Evolutionary conservation across 2,888 invertebrate genomes (phyloP), one percentile per base, ranked within the genome.

Genomic region (Ennomos erosarius): DNA sequence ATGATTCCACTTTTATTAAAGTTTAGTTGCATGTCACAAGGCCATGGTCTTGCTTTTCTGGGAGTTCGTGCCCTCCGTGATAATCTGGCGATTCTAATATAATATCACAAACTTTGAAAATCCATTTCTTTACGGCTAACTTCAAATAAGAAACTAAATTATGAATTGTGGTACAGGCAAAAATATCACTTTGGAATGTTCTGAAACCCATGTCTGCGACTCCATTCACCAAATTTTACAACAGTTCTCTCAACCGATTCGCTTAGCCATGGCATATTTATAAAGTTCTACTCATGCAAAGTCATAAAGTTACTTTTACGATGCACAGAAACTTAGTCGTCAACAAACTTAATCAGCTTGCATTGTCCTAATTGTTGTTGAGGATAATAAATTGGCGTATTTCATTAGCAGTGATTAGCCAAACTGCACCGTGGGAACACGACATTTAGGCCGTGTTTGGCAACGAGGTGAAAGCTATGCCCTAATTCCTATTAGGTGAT

Each of bases 361-460:
- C 26, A 26, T 42, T 43, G 51, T 43, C 1, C 16, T 50, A 56
- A 51, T 37, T 57, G 42, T 51, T 57, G 42, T 51, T 37, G 6
- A n/a, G 47, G 10, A 36, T 39, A 38, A 52, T 52, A 46, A 48
- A 62, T 58, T 55, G 42, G 52, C 13, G 9, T 16, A 49, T 46
- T 42, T 5, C 35, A 46, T 50, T 13, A 45, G 16, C 16, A 4
- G 42, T 48, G 55, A 57, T 55, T 50, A 57, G 10, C 26, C 11
- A 59, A 55, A 55, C 38, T 49, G 45, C 35, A 13, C 40, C 64
- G 61, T 64, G 64, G 50, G 64, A 64, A 54, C 55, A 26, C 55
- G 61, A 47, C 64, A 64, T 64, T 64, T 44, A 37, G 8, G 35
- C 51, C 39, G 10, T 64, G 53, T 61, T 58, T 55, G 56, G 47